Conservation (phyloP, 2,113 vertebrate genomes). For the Lynx canadensis region DNA sequence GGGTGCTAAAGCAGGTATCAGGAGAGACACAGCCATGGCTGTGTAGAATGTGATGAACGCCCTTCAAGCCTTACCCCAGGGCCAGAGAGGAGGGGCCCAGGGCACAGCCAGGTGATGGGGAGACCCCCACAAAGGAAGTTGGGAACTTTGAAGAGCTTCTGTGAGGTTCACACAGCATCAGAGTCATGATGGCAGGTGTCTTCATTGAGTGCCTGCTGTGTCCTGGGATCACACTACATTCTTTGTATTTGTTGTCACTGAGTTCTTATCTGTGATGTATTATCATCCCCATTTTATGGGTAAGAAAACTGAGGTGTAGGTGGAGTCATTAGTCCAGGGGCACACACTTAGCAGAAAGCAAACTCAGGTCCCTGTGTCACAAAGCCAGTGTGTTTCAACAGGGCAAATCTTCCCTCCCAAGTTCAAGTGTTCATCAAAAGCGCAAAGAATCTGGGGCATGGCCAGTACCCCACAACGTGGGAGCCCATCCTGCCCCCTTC, state of each 20-base stretch:
- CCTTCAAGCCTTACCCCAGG: rapidly evolving
- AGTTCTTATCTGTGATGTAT: neutral
- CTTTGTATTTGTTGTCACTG: neutral
- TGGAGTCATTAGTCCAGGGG: neutral
- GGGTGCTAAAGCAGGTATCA: neutral
- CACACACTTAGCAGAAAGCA: neutral
- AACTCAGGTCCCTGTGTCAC: neutral
- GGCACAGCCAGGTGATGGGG: neutral
- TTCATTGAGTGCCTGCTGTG: neutral
- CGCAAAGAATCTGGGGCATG: rapidly evolving
- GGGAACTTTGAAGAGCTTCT: neutral
- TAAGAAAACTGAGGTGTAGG: constrained; percentile 15
- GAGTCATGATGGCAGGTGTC: neutral
- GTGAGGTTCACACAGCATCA: neutral
- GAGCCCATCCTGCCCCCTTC: neutral
- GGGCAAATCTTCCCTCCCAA: neutral
- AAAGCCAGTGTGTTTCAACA: neutral
- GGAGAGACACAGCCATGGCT: neutral
- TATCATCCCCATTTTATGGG: neutral
- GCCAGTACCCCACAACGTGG: rapidly evolving
- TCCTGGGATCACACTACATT: neutral
- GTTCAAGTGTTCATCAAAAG: neutral
- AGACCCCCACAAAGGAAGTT: neutral
- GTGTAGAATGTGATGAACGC: neutral
- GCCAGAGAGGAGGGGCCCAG: neutral